Base-by-base conservation (phyloP, 2,797 vertebrate genomes). In the Sebastes reedi region DNA sequence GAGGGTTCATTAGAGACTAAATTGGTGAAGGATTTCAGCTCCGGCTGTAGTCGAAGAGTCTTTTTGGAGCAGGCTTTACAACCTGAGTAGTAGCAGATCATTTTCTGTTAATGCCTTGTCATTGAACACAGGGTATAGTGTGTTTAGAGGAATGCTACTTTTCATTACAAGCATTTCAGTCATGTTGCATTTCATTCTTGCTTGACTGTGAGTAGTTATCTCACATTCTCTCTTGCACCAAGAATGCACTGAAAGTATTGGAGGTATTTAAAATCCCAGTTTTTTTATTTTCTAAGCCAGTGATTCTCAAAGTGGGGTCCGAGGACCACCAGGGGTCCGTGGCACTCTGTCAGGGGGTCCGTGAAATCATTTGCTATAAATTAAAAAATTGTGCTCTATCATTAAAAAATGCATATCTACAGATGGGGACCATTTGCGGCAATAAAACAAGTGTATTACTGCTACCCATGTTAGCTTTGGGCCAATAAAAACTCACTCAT, bases 1-100 rank as follows among this genome's bases (percentile, higher is more conserved):
- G 82, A 88, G 64, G 66, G 79, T 89, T 94, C 84, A 91, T 93
- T 92, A 79, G 86, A 88, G 75, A 83, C 84, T 79, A 83, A 89
- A 88, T 87, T 87, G 83, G 83, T 88, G 68, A 90, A 77, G 87
- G 87, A 85, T 89, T 93, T 90, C 71, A 79, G 86, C 72, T 84
- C 75, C 56, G 62, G 72, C 78, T 87, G 80, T 34, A 73, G 78
- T 70, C 71, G 36, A 42, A 66, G 77, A 82, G 68, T 55, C 67
- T 77, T 84, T 90, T 79, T n/a, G 56, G 80, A 76, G 71, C 77
- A 71, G 75, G 77, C 60, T 59, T 75, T 32, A 61, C 71, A 86
- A 82, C 68, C 39, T 72, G 67, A 85, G 81, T 79, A 78, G 69
- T 50, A 20, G 55, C 58, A 61, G 52, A 66, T 80, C 2, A 22